phyloP scores from a whole-genome alignment of 2,113 vertebrate species.

The Oncorhynchus keta region DNA sequence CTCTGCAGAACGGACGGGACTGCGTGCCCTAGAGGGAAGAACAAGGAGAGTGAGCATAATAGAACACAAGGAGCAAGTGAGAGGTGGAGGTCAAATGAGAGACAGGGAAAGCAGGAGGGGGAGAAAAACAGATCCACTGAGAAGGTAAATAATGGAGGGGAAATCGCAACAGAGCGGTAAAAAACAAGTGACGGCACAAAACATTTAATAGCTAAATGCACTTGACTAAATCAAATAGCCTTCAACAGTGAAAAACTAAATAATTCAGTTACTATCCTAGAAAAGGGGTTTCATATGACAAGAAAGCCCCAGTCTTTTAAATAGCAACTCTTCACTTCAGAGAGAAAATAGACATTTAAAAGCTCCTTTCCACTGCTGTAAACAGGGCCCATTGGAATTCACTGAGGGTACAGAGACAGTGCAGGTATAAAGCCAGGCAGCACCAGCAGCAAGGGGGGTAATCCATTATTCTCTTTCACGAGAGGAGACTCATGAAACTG shows the following conservation, averaged over 20 bases:
- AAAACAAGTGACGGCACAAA: neutral
- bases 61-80: neutral
- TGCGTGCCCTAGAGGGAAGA: slow-evolving; percentile 81
- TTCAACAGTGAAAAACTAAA: neutral
- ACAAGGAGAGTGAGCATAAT: neutral
- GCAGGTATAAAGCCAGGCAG: neutral
- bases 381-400: neutral
- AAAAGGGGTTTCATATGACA: neutral
- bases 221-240: too few species aligned
- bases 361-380: neutral
- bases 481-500: neutral
- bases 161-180: neutral
- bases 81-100: neutral
- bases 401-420: neutral
- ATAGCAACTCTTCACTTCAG: neutral
- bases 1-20: slow-evolving; percentile 95
- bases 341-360: neutral
- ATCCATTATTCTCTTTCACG: neutral
- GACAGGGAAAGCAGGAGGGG: neutral
- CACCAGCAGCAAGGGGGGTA: neutral
- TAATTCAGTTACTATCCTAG: neutral
- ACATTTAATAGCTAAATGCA: neutral
- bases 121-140: neutral
- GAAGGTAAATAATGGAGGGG: neutral
- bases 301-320: neutral